phyloP scores from a whole-genome alignment of 2,797 vertebrate species.

The Knipowitschia caucasica region DNA sequence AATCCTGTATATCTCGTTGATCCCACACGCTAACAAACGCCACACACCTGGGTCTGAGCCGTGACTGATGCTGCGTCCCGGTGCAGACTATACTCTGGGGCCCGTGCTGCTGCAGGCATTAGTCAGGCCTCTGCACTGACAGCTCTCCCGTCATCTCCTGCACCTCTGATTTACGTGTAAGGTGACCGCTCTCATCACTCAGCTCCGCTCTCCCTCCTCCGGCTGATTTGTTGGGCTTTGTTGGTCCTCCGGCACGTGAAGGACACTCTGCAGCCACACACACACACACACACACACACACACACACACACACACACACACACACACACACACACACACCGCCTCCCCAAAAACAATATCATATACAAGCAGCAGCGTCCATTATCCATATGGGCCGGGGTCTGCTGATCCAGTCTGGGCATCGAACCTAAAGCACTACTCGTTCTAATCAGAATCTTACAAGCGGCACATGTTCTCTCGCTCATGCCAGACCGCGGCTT shows the following conservation, averaged over 20 bases:
- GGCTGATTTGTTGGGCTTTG: constrained; percentile 56
- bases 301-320: no score
- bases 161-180: constrained; percentile 63
- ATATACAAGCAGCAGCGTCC: constrained; percentile 56
- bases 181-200: constrained; percentile 69
- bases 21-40: no score
- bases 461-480: neutral
- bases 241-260: constrained; percentile 45
- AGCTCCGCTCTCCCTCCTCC: constrained; percentile 34
- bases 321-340: no score
- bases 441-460: constrained; percentile 32
- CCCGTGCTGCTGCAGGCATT: constrained; percentile 49
- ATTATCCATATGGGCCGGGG: constrained; percentile 61
- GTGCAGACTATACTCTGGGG: constrained; percentile 19
- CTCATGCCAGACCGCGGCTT: neutral
- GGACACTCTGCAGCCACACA: constrained; percentile 37
- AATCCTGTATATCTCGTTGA: no score
- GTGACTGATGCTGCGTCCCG: constrained; percentile 33
- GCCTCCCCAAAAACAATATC: constrained; percentile 61
- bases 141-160: constrained; percentile 56
- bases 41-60: neutral
- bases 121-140: constrained; percentile 55
- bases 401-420: constrained; percentile 55
- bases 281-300: no score
- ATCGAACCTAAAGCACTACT: constrained; percentile 26